Evolutionary conservation across 2,888 invertebrate genomes (phyloP).

Genomic region (Amphimallon solstitiale): DNA sequence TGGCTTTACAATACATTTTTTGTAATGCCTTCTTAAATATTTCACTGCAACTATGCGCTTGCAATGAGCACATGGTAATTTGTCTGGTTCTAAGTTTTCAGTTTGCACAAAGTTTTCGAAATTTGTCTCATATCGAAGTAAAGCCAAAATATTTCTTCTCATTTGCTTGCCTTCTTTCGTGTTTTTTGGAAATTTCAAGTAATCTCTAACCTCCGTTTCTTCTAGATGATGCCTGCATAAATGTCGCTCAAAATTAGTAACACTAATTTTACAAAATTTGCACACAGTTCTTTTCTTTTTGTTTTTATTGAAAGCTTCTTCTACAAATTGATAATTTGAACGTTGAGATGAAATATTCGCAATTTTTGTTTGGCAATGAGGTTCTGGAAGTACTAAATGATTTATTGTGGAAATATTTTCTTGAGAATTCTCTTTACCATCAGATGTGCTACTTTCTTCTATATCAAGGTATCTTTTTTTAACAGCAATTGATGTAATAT

Average conservation of each 20-base stretch:
- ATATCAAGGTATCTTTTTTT: no score
- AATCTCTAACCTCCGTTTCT: conserved; percentile 39
- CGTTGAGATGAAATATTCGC: no score
- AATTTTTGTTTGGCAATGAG: no score
- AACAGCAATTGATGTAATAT: no score
- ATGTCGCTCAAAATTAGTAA: conserved; percentile 43
- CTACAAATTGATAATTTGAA: no score
- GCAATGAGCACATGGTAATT: conserved; percentile 41
- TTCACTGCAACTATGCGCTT: conserved; percentile 34
- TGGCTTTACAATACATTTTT: conserved; percentile 38
- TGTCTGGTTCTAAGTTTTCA: conserved; percentile 20
- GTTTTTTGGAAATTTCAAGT: conserved; percentile 36
- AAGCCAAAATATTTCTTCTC: conserved; percentile 37
- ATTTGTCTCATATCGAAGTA: conserved; percentile 30
- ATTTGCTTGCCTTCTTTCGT: conserved; percentile 33
- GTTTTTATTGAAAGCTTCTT: no score
- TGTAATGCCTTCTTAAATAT: conserved; percentile 41
- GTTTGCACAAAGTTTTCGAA: conserved; percentile 34
- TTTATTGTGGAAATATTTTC: no score
- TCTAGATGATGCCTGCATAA: conserved; percentile 36
- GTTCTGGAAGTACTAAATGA: no score
- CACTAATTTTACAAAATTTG: conserved; percentile 38
- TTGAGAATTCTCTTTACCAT: no score
- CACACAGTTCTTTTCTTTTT: conserved; percentile 36
- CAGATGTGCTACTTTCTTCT: no score